Evolutionary conservation across 2,113 vertebrate species (phyloP).

Genomic region (Ageneiosus marmoratus): DNA sequence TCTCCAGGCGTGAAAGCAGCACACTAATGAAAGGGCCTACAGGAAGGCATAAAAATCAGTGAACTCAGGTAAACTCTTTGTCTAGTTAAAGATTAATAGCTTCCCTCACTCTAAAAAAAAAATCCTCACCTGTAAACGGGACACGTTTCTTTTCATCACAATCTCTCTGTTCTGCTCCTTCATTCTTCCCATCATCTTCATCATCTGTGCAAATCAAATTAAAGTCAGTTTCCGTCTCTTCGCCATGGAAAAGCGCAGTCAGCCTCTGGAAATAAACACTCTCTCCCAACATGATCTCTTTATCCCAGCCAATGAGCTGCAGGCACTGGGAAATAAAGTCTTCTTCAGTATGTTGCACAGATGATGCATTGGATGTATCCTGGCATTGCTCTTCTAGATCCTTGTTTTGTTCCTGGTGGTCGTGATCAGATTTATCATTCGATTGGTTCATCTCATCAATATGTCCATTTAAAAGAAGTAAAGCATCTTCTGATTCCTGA

Average conservation of each 20-base stretch:
- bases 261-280: slow-evolving; percentile 52
- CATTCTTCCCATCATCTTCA: slow-evolving; percentile 65
- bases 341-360: slow-evolving; percentile 64
- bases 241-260: slow-evolving; percentile 51
- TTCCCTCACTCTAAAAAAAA: neutral
- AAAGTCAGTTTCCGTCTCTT: slow-evolving; percentile 70
- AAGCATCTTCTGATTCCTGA: neutral
- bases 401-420: neutral
- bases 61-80: neutral
- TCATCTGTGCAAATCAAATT: slow-evolving; percentile 68
- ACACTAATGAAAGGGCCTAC: slow-evolving; percentile 94
- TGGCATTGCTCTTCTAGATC: slow-evolving; percentile 41
- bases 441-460: neutral
- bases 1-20: slow-evolving; percentile 91
- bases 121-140: slow-evolving; percentile 84
- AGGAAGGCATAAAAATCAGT: slow-evolving; percentile 1
- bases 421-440: slow-evolving; percentile 12
- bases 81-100: neutral
- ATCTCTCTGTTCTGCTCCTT: slow-evolving; percentile 63
- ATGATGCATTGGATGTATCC: slow-evolving; percentile 29
- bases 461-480: neutral
- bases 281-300: slow-evolving; percentile 50
- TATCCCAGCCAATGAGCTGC: slow-evolving; percentile 81
- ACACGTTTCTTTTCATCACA: slow-evolving; percentile 57
- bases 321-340: slow-evolving; percentile 84